Evolutionary conservation across 2,888 invertebrate genomes (phyloP), one percentile per base, ranked within the genome.

Genomic region (Malthinus flaveolus): DNA sequence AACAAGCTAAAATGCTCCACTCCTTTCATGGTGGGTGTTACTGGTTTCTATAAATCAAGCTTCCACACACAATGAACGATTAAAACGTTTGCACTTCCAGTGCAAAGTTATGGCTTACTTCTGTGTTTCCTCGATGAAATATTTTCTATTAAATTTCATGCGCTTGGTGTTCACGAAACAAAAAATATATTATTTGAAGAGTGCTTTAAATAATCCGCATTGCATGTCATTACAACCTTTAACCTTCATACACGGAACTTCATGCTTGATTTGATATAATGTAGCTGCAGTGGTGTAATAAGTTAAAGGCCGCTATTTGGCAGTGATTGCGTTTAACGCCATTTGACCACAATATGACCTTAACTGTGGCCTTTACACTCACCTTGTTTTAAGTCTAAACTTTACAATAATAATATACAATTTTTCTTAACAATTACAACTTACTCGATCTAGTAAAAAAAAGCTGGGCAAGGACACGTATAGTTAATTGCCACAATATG

Each of bases 161-260:
- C 35, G 3, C 9, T 35, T 5, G 10, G 35, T 10, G 10, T 35
- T n/a, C 6, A 10, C 3, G 7, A 35, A 35, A 7, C 2, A 35
- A 35, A 35, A 35, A n/a, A n/a, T n/a, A n/a, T n/a, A n/a, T 5
- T 2, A 23, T 23, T 23, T 5, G 3, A 23, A 23, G 23, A 23
- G 23, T 2, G 23, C 23, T 23, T 23, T 23, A 23, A 23, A 23
- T 23, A 23, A 23, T 23, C 23, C 23, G 5, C 5, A 23, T 23
- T 23, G 23, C 23, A 23, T 23, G 33, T 37, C 46, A 49, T 37
- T 58, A 46, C 63, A 68, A 71, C 71, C 71, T 70, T 64, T 65
- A 71, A 72, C 72, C 72, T 72, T 69, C 71, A 56, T 68, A 71
- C 68, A 64, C 71, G 73, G 73, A 74, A 73, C 70, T 72, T 66